Evolutionary conservation across 2,888 invertebrate species (phyloP).

Genomic region (Drosophila merina): DNA sequence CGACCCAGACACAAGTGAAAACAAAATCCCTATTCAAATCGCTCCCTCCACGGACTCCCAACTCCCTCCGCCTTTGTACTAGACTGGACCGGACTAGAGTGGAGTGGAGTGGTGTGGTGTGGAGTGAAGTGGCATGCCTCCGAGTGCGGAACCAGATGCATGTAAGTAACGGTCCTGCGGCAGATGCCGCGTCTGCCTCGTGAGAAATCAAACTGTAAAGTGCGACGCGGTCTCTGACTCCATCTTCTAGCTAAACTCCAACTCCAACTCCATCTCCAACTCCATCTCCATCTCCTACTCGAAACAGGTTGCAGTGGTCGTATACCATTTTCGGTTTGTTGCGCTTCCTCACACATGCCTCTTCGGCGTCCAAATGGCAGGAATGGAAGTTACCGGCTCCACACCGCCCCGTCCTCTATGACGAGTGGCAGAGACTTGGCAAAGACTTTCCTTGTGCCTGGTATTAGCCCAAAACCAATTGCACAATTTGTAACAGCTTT

Average conservation of each 20-base stretch:
- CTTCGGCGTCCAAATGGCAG: conserved; percentile 8
- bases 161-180: conserved; percentile 77
- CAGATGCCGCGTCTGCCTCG: conserved; percentile 61
- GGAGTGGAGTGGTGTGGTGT: background rate
- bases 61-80: background rate
- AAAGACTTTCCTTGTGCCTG: conserved; percentile 35
- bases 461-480: conserved; percentile 75
- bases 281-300: background rate
- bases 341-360: conserved; percentile 48
- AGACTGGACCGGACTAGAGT: background rate
- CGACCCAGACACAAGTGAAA: conserved; percentile 71
- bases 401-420: conserved; percentile 1
- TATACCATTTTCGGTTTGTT: conserved; percentile 74
- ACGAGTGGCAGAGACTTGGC: conserved; percentile 5
- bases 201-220: conserved; percentile 78
- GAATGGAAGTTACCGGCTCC: conserved; percentile 5
- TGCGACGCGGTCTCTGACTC: conserved; percentile 55
- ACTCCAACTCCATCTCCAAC: conserved; percentile 17
- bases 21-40: conserved; percentile 77
- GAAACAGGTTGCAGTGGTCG: conserved; percentile 72
- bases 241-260: conserved; percentile 23
- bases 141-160: conserved; percentile 77
- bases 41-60: conserved; percentile 44
- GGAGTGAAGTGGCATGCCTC: conserved; percentile 39
- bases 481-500: conserved; percentile 77